A percentile compares a stretch with the other conserved stretches of the same genome.
These are phyloP conservation scores for Tribolium freemani DNA, from an alignment of 2,888 invertebrate genomes.

Conservation along the genomic window DNA sequence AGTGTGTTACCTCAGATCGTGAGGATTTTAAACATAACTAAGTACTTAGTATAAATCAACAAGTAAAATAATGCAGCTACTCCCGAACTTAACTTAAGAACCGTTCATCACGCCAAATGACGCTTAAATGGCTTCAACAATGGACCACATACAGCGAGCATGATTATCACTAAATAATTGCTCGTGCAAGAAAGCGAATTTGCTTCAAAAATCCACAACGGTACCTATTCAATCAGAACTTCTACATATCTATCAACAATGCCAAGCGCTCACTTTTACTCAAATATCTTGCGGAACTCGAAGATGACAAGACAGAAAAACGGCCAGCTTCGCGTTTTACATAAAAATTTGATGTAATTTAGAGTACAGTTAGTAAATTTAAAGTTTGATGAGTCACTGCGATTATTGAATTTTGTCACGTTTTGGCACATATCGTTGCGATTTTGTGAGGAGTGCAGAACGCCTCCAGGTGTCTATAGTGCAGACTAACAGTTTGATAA, in stretches of 20 bases:
- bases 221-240: background rate
- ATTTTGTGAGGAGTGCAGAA: background rate
- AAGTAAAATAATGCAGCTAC: background rate
- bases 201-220: background rate
- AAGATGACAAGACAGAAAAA: background rate
- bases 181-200: background rate
- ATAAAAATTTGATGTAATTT: constrained; percentile 12
- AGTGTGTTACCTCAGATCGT: background rate
- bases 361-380: constrained; percentile 12
- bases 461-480: background rate
- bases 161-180: constrained; percentile 7
- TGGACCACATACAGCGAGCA: constrained; percentile 10
- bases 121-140: constrained; percentile 4
- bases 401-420: constrained; percentile 25
- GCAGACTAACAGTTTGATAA: constrained; percentile 13
- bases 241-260: background rate
- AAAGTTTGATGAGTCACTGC: constrained; percentile 14
- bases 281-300: background rate
- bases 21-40: background rate
- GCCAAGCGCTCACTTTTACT: background rate
- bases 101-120: constrained; percentile 13
- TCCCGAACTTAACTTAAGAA: background rate
- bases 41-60: background rate
- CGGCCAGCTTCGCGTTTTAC: background rate
- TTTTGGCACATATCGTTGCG: constrained; percentile 5